A percentile compares a stretch with the other conserved stretches of the same genome.
Conservation (phyloP, 1,140 invertebrate genomes). For the Drosophila paulistorum region DNA sequence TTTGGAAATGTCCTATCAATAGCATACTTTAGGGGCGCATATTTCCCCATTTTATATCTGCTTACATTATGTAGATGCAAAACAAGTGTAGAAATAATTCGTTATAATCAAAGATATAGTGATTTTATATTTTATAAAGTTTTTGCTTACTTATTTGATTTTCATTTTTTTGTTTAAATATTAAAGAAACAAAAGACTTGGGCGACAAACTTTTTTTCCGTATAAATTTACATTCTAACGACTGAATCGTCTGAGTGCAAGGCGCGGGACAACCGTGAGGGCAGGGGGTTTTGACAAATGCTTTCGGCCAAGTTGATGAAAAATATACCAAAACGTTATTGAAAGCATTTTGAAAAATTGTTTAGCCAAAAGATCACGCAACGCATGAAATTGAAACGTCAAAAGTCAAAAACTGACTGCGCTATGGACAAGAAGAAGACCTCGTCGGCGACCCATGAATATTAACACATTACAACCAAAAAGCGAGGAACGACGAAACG, state of each 20-base stretch:
- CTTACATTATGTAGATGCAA: too few species aligned
- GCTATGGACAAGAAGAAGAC: not conserved
- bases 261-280: too few species aligned
- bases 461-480: slow-evolving; percentile 70
- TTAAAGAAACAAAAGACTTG: slow-evolving; percentile 43
- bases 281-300: slow-evolving; percentile 42
- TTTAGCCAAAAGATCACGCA: slow-evolving; percentile 45
- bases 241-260: too few species aligned
- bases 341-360: slow-evolving; percentile 51
- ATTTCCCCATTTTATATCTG: too few species aligned
- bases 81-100: not conserved
- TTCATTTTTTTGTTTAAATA: not conserved
- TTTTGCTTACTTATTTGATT: not conserved
- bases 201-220: slow-evolving; percentile 36
- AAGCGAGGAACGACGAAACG: slow-evolving; percentile 38
- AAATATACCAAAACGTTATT: slow-evolving; percentile 35
- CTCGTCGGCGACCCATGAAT: slow-evolving; percentile 45
- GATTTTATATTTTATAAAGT: not conserved
- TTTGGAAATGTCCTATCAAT: too few species aligned
- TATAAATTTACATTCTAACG: not conserved
- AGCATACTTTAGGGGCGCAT: too few species aligned
- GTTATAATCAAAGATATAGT: not conserved
- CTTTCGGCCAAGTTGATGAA: slow-evolving; percentile 31
- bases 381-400: slow-evolving; percentile 68
- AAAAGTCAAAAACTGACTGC: slow-evolving; percentile 38